Percentiles rank a stretch among this genome's conserved stretches.
Evolutionary conservation across 2,113 vertebrate species (phyloP).

Genomic region (Platichthys flesus): DNA sequence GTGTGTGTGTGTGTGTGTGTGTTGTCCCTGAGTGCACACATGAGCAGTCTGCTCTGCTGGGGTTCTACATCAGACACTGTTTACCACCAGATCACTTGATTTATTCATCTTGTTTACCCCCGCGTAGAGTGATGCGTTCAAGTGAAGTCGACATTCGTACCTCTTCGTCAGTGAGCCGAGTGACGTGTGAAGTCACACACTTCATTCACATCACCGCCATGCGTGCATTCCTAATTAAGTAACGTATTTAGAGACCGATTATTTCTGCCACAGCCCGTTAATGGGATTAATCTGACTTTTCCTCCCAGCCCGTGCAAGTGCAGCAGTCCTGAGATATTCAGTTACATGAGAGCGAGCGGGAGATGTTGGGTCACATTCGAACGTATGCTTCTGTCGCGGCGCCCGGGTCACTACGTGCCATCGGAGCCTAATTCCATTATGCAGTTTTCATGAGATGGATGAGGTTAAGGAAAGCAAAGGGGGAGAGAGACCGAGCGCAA

Average conservation of each 20-base stretch:
- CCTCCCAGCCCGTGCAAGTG: slow-evolving; percentile 1
- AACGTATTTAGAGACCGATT: slow-evolving; percentile 13
- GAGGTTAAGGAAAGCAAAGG: slow-evolving; percentile 61
- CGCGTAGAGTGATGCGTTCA: slow-evolving; percentile 27
- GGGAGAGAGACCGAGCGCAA: slow-evolving; percentile 25
- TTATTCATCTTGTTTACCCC: slow-evolving; percentile 68
- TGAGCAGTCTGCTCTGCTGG: slow-evolving; percentile 9
- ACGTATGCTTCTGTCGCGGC: slow-evolving; percentile 36
- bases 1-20: too few relatives aligned
- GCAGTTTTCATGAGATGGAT: slow-evolving; percentile 72
- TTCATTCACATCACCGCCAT: slow-evolving; percentile 21
- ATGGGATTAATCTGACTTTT: slow-evolving; percentile 35
- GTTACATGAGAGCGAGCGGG: slow-evolving; percentile 29
- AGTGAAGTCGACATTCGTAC: slow-evolving; percentile 37
- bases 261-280: slow-evolving; percentile 27
- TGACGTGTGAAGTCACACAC: slow-evolving; percentile 42
- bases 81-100: slow-evolving; percentile 58
- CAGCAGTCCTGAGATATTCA: slow-evolving; percentile 31
- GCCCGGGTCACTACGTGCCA: slow-evolving; percentile 59
- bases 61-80: slow-evolving; percentile 61
- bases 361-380: slow-evolving; percentile 58
- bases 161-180: slow-evolving; percentile 28
- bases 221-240: slow-evolving; percentile 26
- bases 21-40: background rate
- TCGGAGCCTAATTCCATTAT: slow-evolving; percentile 74